phyloP scores from a whole-genome alignment of 1,140 invertebrate genomes.

The Eufriesea mexicana region DNA sequence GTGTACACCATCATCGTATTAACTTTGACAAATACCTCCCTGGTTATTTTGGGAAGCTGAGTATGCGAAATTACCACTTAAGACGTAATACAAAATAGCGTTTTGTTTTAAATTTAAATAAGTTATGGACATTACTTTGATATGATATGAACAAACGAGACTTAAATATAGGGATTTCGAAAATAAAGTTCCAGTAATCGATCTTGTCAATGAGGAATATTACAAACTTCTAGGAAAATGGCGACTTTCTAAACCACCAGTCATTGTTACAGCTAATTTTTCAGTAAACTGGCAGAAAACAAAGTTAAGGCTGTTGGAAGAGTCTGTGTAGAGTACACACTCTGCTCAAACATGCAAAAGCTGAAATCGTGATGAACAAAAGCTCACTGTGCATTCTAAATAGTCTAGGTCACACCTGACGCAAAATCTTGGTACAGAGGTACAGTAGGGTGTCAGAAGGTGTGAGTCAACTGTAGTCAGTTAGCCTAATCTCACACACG shows the following conservation, averaged over 20 bases:
- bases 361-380: no score
- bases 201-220: slow-evolving; percentile 98
- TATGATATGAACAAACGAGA: slow-evolving; percentile 94
- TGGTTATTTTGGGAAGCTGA: slow-evolving; percentile 99
- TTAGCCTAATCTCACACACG: no score
- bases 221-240: slow-evolving; percentile 99
- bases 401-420: no score
- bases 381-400: no score
- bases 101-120: slow-evolving; percentile 97
- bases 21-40: slow-evolving; percentile 99
- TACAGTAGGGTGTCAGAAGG: no score
- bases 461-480: no score
- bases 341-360: slow-evolving; percentile 92
- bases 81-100: slow-evolving; percentile 95
- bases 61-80: slow-evolving; percentile 99
- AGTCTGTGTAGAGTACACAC: slow-evolving; percentile 96
- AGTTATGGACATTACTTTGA: slow-evolving; percentile 98
- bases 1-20: slow-evolving; percentile 99
- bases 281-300: slow-evolving; percentile 97
- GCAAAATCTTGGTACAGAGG: no score
- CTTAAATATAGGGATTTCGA: slow-evolving; percentile 91
- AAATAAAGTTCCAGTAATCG: slow-evolving; percentile 97
- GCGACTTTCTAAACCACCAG: slow-evolving; percentile 96
- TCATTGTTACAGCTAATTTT: slow-evolving; percentile 99
- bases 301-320: slow-evolving; percentile 99